Evolutionary conservation across 2,888 invertebrate genomes (phyloP), one percentile per base, ranked within the genome.

Genomic region (Suillia variegata): DNA sequence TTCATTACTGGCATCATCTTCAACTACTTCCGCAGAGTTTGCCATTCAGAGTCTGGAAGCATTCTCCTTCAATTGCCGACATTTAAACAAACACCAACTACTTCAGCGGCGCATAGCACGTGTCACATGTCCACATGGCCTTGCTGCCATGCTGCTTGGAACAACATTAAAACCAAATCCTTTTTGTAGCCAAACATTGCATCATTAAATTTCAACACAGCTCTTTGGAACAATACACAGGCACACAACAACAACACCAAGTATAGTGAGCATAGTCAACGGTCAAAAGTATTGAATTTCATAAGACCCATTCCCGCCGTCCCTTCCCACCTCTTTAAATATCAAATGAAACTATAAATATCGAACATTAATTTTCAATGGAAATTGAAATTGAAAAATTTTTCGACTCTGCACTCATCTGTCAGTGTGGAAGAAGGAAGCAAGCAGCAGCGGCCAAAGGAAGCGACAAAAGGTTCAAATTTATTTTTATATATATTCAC

Each of bases 351-450:
- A 58, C 61, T 62, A 63, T 64, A 63, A 69, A 60, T 59, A 61
- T n/a, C n/a, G 56, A 57, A 69, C 70, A 70, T 70, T 74, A 68
- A 65, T 62, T 63, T 66, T 64, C 61, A 24, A 26, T 63, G 59
- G 60, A 64, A 67, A 62, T 60, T 56, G 50, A 54, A 26, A 56
- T 47, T 15, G 55, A 56, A 33, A 52, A 55, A 38, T n/a, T 47
- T 56, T 10, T 31, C 18, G 4, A n/a, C 15, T 13, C 4, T n/a
- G n/a, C 15, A 55, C 42, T 61, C 58, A 60, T 62, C 54, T 61
- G 62, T 49, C 71, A 26, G 17, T 48, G 51, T n/a, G n/a, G n/a
- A n/a, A n/a, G n/a, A n/a, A n/a, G n/a, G n/a, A n/a, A n/a, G n/a
- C n/a, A n/a, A n/a, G n/a, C n/a, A n/a, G n/a, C n/a, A n/a, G n/a